Percentiles rank a stretch among this genome's conserved stretches.
Evolutionary conservation across 2,797 vertebrate species (phyloP).

Genomic region (Channa striata): DNA sequence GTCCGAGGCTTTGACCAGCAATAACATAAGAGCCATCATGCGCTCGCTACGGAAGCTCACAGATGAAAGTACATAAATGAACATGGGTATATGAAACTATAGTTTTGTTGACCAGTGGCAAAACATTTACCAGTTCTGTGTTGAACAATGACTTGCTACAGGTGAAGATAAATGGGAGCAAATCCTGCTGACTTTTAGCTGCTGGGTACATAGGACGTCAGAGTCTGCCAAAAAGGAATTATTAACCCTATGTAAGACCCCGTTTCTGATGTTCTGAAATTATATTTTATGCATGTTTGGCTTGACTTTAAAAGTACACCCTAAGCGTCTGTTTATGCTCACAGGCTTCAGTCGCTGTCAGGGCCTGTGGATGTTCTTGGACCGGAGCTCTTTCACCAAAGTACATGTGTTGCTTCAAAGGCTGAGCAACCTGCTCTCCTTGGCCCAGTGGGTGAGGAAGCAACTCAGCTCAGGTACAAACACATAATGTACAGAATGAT

Average conservation of each 20-base stretch:
- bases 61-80: slow-evolving; percentile 48
- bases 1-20: slow-evolving; percentile 66
- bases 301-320: no score
- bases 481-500: neutral
- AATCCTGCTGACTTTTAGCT: slow-evolving; percentile 50
- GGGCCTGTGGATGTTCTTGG: slow-evolving; percentile 78
- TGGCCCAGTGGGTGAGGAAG: slow-evolving; percentile 59
- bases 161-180: slow-evolving; percentile 46
- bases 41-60: slow-evolving; percentile 45
- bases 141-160: no score
- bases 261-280: no score
- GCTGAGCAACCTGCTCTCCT: slow-evolving; percentile 73
- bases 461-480: slow-evolving; percentile 23
- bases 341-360: slow-evolving; percentile 71
- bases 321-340: neutral
- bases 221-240: slow-evolving; percentile 73
- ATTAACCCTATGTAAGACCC: slow-evolving; percentile 68
- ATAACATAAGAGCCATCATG: slow-evolving; percentile 70
- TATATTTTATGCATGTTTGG: no score
- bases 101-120: neutral
- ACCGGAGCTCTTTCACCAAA: slow-evolving; percentile 59
- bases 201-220: slow-evolving; percentile 71
- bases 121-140: neutral
- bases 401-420: slow-evolving; percentile 69
- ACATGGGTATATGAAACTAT: neutral